These are phyloP conservation scores for Botrylloides violaceus DNA, from an alignment of 23 tunicate genomes.

Conservation along the genomic window DNA sequence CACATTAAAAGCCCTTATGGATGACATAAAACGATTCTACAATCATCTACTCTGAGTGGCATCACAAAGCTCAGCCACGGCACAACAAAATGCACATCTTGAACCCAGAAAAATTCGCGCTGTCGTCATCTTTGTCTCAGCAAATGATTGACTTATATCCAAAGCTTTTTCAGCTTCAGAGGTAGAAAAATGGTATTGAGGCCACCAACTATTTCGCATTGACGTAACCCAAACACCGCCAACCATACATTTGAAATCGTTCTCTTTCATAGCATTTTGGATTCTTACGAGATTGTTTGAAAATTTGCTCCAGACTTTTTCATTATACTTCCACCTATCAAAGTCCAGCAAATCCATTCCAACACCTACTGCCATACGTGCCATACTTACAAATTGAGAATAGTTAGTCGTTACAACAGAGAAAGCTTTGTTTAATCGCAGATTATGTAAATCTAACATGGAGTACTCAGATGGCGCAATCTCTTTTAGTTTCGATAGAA, in stretches of 20 bases:
- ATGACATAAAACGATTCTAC: no score
- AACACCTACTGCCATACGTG: neutral
- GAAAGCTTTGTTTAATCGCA: neutral
- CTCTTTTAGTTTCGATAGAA: neutral
- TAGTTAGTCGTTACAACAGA: neutral
- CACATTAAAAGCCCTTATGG: no score
- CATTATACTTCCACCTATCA: constrained; percentile 3
- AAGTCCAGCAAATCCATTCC: constrained; percentile 19
- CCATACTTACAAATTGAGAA: constrained; percentile 5
- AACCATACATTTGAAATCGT: neutral
- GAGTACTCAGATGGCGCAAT: constrained; percentile 15
- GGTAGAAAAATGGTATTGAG: constrained; percentile 9
- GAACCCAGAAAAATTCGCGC: neutral
- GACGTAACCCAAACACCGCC: neutral
- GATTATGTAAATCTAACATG: constrained; percentile 16
- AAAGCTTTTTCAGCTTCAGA: constrained; percentile 1
- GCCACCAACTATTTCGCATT: constrained; percentile 18
- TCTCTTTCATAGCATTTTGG: neutral
- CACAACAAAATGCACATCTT: constrained; percentile 8
- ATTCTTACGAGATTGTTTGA: neutral
- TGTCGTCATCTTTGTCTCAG: neutral
- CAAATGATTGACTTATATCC: neutral
- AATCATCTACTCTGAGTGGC: no score
- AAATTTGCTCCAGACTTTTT: neutral
- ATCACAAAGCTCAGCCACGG: neutral